These are phyloP conservation scores for Digitonthophagus gazella DNA, from an alignment of 2,888 invertebrate genomes.

Conservation along the genomic window DNA sequence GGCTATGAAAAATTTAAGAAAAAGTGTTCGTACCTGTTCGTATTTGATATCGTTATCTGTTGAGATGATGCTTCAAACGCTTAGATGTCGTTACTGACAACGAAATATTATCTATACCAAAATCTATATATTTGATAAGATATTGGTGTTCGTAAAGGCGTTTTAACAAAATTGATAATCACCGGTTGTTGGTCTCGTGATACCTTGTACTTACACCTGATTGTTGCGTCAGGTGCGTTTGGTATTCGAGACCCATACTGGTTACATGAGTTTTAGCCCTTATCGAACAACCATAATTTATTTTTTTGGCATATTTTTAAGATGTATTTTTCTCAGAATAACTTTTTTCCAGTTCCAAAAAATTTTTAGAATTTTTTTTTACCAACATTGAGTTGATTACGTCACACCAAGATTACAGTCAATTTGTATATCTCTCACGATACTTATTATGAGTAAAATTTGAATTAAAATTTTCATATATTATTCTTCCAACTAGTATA, in stretches of 20 bases:
- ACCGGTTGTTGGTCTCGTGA: slow-evolving; percentile 46
- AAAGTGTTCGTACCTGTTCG: not conserved
- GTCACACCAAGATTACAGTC: too few species aligned
- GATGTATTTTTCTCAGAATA: not conserved
- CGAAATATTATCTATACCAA: not conserved
- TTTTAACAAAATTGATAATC: slow-evolving; percentile 28
- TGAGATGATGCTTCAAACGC: not conserved
- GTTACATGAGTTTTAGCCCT: slow-evolving; percentile 45
- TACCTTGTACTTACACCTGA: slow-evolving; percentile 41
- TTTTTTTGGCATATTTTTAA: slow-evolving; percentile 7
- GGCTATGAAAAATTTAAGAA: not conserved
- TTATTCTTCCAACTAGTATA: too few species aligned
- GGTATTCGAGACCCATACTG: slow-evolving; percentile 52
- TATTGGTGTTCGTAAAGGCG: not conserved
- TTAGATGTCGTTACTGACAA: too few species aligned
- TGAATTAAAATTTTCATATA: too few species aligned
- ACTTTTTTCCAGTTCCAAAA: not conserved
- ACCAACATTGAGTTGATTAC: not conserved
- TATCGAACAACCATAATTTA: slow-evolving; percentile 39
- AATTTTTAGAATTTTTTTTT: slow-evolving; percentile 1
- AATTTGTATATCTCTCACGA: too few species aligned
- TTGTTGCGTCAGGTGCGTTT: slow-evolving; percentile 33
- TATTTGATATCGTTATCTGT: not conserved
- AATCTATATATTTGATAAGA: slow-evolving; percentile 2
- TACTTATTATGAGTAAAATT: too few species aligned